Evolutionary conservation across 2,113 vertebrate species (phyloP), one percentile per base, ranked within the genome.

Genomic region (Chaetodon auriga): DNA sequence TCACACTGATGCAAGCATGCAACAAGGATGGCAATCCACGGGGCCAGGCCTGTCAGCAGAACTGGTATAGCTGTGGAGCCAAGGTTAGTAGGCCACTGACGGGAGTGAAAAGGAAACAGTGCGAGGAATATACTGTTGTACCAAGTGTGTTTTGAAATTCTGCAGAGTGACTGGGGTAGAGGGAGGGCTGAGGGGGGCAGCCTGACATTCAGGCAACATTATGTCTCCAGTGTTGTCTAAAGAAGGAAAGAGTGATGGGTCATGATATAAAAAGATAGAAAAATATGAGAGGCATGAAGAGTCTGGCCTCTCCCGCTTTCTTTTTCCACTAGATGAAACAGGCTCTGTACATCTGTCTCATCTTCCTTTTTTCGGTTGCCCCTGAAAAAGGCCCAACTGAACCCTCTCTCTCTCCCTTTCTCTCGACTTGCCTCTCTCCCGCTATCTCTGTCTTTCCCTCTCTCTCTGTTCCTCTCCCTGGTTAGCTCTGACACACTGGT

Each of bases 401-500:
- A 89, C 86, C 79, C 81, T 81, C 88, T 90, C 88, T 84, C 88
- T 83, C 87, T 70, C 84, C 75, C 76, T 76, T 61, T 80, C 82
- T 69, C 89, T 87, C 83, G 71, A 41, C 81, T 79, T 85, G 84
- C 81, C 86, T 89, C 93, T 90, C 89, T 90, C 83, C 83, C 83
- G 81, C 83, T 86, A 76, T 88, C 90, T 91, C 92, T 90, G 82
- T 90, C 89, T 91, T 61, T 81, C 91, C 79, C 86, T 85, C 81
- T 87, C 86, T 89, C 91, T 95, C 92, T 93, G 90, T 94, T 94
- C 92, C 91, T 94, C 92, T 95, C 94, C 92, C 94, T 95, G 92
- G 91, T 95, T 95, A 93, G 92, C 94, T 94, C 95, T 95, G 94
- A 96, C 95, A 95, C 94, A 95, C 93, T 95, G 93, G 91, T 92